These are phyloP conservation scores for Xyliphius kryptos DNA, from an alignment of 2,113 vertebrate genomes.

Conservation along the genomic window DNA sequence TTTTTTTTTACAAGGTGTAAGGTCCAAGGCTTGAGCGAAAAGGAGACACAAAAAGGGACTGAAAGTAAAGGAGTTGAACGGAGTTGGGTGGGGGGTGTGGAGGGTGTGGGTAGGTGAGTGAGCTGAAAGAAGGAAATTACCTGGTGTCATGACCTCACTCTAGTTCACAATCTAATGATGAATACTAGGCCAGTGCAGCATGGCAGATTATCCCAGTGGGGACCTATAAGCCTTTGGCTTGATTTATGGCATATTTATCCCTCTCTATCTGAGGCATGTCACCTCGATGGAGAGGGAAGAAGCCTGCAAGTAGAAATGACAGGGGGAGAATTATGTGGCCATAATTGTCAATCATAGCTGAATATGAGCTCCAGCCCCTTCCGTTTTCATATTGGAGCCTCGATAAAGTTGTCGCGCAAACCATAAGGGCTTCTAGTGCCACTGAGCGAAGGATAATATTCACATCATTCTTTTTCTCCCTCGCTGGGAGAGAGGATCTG, in stretches of 20 bases:
- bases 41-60: conserved; percentile 8
- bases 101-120: no score
- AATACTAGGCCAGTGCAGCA: conserved; percentile 73
- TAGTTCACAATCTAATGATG: conserved; percentile 76
- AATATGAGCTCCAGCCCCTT: conserved; percentile 73
- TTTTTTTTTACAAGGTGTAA: conserved; percentile 9
- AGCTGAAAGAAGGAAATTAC: conserved; percentile 40
- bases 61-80: background rate
- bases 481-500: conserved; percentile 72
- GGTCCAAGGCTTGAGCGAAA: conserved; percentile 22
- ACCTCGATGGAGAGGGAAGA: conserved; percentile 48
- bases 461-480: conserved; percentile 78
- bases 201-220: conserved; percentile 76
- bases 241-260: conserved; percentile 91
- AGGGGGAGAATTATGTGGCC: conserved; percentile 80
- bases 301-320: conserved; percentile 57
- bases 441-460: conserved; percentile 78
- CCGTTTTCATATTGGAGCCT: conserved; percentile 79
- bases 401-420: conserved; percentile 74
- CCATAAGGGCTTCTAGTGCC: conserved; percentile 65
- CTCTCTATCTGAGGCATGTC: conserved; percentile 81
- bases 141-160: conserved; percentile 42
- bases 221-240: conserved; percentile 70
- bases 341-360: conserved; percentile 88
- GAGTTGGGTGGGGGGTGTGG: no score